phyloP scores from a whole-genome alignment of 2,888 invertebrate genomes.

The Hecatera dysodea region DNA sequence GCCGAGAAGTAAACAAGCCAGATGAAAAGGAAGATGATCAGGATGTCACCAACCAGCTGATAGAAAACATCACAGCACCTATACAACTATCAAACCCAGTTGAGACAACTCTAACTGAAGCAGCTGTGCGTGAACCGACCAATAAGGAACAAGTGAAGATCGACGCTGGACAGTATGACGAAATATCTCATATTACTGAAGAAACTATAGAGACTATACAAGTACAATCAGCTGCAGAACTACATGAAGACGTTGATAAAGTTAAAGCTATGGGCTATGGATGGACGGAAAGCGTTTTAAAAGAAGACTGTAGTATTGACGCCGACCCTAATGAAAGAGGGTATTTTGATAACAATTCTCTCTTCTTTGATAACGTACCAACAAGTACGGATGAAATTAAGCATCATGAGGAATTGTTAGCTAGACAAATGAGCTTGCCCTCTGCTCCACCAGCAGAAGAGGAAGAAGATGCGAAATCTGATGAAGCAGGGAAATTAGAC shows the following conservation, averaged over 20 bases:
- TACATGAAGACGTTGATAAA: slow-evolving; percentile 72
- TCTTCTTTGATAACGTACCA: slow-evolving; percentile 78
- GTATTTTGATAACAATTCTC: slow-evolving; percentile 75
- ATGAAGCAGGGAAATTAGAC: slow-evolving; percentile 82
- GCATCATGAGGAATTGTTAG: slow-evolving; percentile 75
- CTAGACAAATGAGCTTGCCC: slow-evolving; percentile 77
- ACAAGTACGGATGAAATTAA: slow-evolving; percentile 82
- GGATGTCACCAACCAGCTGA: slow-evolving; percentile 82
- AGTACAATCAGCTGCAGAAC: slow-evolving; percentile 78
- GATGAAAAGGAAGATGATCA: slow-evolving; percentile 77
- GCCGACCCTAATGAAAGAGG: slow-evolving; percentile 72
- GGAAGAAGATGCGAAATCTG: slow-evolving; percentile 82
- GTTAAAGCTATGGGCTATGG: slow-evolving; percentile 71
- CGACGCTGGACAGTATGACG: slow-evolving; percentile 65
- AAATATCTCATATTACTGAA: slow-evolving; percentile 81
- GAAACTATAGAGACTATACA: slow-evolving; percentile 83
- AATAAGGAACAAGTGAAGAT: slow-evolving; percentile 42
- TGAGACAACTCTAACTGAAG: slow-evolving; percentile 76
- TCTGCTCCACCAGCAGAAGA: slow-evolving; percentile 82
- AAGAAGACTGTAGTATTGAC: slow-evolving; percentile 73
- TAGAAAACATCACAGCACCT: slow-evolving; percentile 85
- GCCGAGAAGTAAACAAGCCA: slow-evolving; percentile 80
- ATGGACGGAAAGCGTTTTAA: slow-evolving; percentile 71
- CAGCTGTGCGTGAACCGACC: slow-evolving; percentile 26
- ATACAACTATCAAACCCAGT: slow-evolving; percentile 85